These are phyloP conservation scores for Phainopepla nitens DNA, from an alignment of 2,113 vertebrate species.

Conservation along the genomic window DNA sequence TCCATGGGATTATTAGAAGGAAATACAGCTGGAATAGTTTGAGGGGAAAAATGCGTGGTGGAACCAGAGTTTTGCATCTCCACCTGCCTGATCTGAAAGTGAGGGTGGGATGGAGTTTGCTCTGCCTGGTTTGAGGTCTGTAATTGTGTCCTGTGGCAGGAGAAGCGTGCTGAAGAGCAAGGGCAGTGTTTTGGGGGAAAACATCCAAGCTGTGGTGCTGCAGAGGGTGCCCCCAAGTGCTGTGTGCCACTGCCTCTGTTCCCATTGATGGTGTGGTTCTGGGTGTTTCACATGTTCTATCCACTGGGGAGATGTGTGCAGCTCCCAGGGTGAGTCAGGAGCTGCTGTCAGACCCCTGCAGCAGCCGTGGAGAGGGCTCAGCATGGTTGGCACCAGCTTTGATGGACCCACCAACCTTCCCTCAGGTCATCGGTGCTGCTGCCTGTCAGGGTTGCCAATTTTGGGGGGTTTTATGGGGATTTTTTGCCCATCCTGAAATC, in stretches of 20 bases:
- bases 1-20: background rate
- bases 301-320: rapidly evolving
- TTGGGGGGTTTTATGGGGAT: background rate
- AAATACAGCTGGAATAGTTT: background rate
- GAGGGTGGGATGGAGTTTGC: background rate
- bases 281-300: background rate
- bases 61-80: background rate
- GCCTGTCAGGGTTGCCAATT: rapidly evolving
- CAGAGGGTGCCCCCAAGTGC: background rate
- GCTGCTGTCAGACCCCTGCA: background rate
- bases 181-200: background rate
- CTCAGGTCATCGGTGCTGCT: background rate
- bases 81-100: background rate
- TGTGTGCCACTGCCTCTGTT: background rate
- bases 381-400: rapidly evolving
- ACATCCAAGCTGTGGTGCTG: background rate
- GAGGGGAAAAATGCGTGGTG: rapidly evolving
- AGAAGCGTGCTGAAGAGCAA: background rate
- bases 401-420: background rate
- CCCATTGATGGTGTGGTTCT: background rate
- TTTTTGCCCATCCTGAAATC: background rate
- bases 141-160: background rate
- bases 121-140: background rate
- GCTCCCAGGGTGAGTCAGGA: background rate
- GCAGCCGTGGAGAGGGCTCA: background rate